Conservation (phyloP, 2,113 vertebrate species). For the Sylvicapra grimmia region DNA sequence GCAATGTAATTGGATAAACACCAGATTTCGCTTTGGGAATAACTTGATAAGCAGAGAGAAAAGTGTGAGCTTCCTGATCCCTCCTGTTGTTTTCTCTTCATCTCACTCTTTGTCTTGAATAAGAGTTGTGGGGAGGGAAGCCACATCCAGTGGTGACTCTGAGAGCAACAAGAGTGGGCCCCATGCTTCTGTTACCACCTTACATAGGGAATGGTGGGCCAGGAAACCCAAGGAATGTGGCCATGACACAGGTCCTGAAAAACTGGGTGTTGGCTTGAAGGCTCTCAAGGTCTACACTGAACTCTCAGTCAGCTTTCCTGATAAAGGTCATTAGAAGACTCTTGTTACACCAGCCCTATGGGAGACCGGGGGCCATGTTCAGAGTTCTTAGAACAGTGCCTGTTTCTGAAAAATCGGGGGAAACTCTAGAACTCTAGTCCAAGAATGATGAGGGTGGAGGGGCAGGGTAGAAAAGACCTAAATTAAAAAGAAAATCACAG, state of each 20-base stretch:
- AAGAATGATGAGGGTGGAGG: not conserved
- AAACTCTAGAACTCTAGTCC: not conserved
- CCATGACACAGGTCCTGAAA: not conserved
- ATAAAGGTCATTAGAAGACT: not conserved
- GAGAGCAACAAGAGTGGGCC: not conserved
- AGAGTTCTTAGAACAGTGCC: not conserved
- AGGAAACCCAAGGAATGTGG: not conserved
- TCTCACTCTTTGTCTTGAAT: not conserved
- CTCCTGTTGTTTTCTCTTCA: not conserved
- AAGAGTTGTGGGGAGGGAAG: not conserved
- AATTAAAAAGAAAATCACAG: not conserved
- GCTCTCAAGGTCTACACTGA: not conserved
- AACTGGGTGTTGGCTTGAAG: not conserved
- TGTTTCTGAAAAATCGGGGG: not conserved
- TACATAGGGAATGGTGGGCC: not conserved
- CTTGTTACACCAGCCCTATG: not conserved
- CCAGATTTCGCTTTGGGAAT: not conserved
- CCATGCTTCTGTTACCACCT: not conserved
- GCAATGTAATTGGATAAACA: not conserved
- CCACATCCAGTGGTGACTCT: not conserved
- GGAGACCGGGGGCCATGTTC: too few species aligned
- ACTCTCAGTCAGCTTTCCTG: not conserved
- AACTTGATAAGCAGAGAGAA: not conserved
- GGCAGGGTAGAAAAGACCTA: not conserved
- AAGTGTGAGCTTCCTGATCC: not conserved